A percentile compares a stretch with the other conserved stretches of the same genome.
Evolutionary conservation across 2,113 vertebrate species (phyloP).

Genomic region (Otocyon megalotis): DNA sequence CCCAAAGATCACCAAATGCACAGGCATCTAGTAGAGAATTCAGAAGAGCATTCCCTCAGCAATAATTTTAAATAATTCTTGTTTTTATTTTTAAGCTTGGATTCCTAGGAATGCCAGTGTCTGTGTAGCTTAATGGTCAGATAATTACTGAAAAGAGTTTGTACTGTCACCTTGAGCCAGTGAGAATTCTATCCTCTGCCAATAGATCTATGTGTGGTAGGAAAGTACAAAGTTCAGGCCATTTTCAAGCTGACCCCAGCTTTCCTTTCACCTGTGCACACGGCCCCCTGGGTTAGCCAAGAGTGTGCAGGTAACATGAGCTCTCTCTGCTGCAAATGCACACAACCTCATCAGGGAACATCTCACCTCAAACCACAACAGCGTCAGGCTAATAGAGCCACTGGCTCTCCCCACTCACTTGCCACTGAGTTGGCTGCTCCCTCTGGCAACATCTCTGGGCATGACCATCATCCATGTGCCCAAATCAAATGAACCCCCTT

Average conservation of each 20-base stretch:
- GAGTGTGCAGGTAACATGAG: neutral
- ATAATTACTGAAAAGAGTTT: neutral
- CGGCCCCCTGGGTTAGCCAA: neutral
- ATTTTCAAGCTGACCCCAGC: neutral
- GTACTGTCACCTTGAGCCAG: neutral
- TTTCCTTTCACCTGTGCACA: too few relatives aligned
- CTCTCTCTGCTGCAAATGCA: neutral
- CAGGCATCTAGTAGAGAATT: too few relatives aligned
- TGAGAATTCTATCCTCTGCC: neutral
- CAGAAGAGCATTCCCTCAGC: too few relatives aligned
- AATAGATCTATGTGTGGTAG: neutral
- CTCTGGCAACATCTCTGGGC: neutral
- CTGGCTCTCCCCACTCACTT: neutral
- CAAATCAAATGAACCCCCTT: neutral
- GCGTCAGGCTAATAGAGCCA: neutral
- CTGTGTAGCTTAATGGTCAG: neutral
- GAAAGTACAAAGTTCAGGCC: neutral
- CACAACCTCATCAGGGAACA: neutral
- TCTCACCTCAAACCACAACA: neutral
- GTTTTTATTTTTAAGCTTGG: neutral
- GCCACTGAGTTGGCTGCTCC: neutral
- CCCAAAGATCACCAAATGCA: too few relatives aligned
- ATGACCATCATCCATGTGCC: rapidly evolving
- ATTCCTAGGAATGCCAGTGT: neutral
- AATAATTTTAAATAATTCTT: neutral